phyloP scores from a whole-genome alignment of 1,140 invertebrate genomes.

The Ruditapes philippinarum region DNA sequence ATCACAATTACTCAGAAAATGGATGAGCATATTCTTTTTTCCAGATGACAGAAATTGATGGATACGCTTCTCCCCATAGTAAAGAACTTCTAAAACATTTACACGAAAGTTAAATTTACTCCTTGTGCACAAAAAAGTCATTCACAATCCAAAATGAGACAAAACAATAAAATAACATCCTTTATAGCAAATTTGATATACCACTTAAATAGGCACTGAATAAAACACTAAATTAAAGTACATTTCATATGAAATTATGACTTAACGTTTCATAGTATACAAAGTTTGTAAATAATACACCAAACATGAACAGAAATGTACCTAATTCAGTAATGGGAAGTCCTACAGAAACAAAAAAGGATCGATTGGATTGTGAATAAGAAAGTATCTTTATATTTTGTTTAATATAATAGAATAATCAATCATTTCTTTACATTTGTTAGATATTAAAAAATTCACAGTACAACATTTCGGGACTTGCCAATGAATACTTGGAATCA shows the following conservation, averaged over 20 bases:
- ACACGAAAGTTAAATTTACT: slow-evolving; percentile 22
- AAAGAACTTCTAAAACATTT: background rate
- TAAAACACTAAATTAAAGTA: no score
- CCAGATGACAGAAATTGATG: slow-evolving; percentile 34
- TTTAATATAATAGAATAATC: background rate
- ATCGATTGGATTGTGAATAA: slow-evolving; percentile 13
- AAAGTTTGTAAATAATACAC: no score
- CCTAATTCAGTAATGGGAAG: no score
- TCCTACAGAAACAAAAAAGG: no score
- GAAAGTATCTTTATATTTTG: background rate
- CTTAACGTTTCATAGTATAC: no score
- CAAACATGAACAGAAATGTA: no score
- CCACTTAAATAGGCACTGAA: no score
- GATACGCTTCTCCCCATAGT: background rate
- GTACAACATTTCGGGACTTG: slow-evolving; percentile 45
- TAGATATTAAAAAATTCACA: slow-evolving; percentile 50
- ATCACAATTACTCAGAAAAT: slow-evolving; percentile 38
- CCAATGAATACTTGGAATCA: slow-evolving; percentile 40
- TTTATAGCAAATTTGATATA: no score
- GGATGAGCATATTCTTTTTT: slow-evolving; percentile 21
- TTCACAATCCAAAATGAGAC: slow-evolving; percentile 32
- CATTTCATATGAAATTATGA: no score
- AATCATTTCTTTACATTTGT: no score
- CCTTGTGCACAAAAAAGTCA: background rate
- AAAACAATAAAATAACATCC: no score